Conservation (phyloP, 1,140 invertebrate species). For the Dryas iulia region DNA sequence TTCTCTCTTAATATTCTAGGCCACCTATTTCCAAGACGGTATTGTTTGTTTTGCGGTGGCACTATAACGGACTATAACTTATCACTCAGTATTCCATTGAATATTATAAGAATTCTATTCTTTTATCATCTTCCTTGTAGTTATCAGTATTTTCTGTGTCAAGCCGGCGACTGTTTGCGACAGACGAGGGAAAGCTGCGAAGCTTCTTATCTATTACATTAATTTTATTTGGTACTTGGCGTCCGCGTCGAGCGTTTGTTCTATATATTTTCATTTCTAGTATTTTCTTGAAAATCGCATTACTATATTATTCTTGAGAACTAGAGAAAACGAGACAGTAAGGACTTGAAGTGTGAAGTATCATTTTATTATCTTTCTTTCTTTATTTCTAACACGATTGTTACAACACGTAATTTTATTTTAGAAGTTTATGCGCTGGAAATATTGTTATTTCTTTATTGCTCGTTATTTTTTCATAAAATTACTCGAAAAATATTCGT, state of each 20-base stretch:
- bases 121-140: background rate
- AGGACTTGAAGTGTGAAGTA: background rate
- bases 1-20: too few species aligned
- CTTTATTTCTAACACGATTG: background rate
- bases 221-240: background rate
- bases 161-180: background rate
- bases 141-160: background rate
- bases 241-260: background rate
- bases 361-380: background rate
- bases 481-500: too few species aligned
- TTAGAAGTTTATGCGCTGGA: background rate
- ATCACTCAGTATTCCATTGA: too few species aligned
- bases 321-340: background rate
- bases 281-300: background rate
- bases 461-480: too few species aligned
- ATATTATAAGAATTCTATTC: too few species aligned
- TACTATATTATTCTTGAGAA: background rate
- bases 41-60: too few species aligned
- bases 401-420: background rate
- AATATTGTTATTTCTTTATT: too few species aligned
- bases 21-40: too few species aligned
- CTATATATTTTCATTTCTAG: background rate
- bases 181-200: background rate
- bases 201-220: background rate
- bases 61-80: too few species aligned